Percentiles rank a stretch among this genome's conserved stretches.
Conservation (phyloP, 2,113 vertebrate species). For the Petromus typicus region DNA sequence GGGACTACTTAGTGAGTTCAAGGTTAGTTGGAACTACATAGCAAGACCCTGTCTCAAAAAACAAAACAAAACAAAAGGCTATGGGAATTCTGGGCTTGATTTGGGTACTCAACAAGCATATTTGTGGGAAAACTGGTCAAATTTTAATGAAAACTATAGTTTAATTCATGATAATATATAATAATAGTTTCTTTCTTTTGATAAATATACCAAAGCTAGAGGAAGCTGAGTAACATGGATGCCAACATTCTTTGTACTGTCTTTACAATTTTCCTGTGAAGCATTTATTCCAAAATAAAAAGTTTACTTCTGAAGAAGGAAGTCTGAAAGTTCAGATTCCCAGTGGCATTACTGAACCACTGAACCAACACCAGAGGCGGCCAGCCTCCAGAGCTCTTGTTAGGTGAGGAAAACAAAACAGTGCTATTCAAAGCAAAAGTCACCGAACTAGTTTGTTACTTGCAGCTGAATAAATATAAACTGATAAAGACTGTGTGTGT, state of each 20-base stretch:
- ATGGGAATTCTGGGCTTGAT: background rate
- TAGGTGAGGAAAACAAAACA: constrained; percentile 19
- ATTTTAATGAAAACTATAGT: background rate
- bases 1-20: background rate
- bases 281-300: constrained; percentile 29
- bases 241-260: background rate
- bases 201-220: background rate
- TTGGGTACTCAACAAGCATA: background rate
- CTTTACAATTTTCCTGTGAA: background rate
- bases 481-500: background rate
- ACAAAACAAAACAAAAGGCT: background rate
- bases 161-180: background rate
- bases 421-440: background rate
- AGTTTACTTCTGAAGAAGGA: background rate
- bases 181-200: background rate
- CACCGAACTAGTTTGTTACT: background rate
- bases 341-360: background rate
- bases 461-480: constrained; percentile 3
- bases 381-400: constrained; percentile 1
- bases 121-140: background rate
- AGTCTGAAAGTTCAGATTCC: constrained; percentile 29
- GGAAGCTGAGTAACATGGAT: background rate
- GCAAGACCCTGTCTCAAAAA: background rate
- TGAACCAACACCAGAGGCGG: background rate
- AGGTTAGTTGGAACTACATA: background rate